Percentiles rank a stretch among this genome's conserved stretches.
These are phyloP conservation scores for Sinocyclocheilus anshuiensis DNA, from an alignment of 2,113 vertebrate genomes.

Conservation along the genomic window DNA sequence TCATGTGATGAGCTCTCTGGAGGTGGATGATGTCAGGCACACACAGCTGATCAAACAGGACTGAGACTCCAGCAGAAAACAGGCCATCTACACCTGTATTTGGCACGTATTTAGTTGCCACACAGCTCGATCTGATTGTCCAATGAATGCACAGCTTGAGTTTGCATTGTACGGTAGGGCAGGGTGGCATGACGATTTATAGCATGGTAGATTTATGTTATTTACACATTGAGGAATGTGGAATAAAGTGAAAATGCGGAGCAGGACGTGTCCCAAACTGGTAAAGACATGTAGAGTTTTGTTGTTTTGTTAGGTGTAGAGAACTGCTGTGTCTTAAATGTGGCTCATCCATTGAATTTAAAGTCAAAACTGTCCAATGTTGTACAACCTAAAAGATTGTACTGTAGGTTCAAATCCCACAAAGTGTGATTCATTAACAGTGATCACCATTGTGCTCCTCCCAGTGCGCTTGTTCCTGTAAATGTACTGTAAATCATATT, in stretches of 20 bases:
- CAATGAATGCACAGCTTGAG: neutral
- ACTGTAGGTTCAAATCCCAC: neutral
- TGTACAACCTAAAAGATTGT: neutral
- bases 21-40: neutral
- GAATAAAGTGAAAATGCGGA: neutral
- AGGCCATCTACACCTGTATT: conserved; percentile 17
- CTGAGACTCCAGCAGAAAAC: conserved; percentile 9
- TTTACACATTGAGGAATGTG: neutral
- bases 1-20: neutral
- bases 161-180: neutral
- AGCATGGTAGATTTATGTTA: neutral
- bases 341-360: too few species aligned
- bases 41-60: conserved; percentile 36
- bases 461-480: neutral
- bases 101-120: conserved; percentile 6
- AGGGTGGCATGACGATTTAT: neutral
- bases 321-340: neutral
- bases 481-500: conserved; percentile 10
- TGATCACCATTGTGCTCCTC: neutral
- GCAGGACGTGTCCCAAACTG: neutral
- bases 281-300: neutral
- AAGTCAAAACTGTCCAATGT: neutral
- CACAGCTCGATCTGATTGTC: neutral
- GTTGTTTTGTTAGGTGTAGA: neutral
- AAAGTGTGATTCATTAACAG: neutral